A percentile compares a stretch with the other conserved stretches of the same genome.
phyloP scores from a whole-genome alignment of 2,888 invertebrate species.

The Synanthedon tipuliformis region DNA sequence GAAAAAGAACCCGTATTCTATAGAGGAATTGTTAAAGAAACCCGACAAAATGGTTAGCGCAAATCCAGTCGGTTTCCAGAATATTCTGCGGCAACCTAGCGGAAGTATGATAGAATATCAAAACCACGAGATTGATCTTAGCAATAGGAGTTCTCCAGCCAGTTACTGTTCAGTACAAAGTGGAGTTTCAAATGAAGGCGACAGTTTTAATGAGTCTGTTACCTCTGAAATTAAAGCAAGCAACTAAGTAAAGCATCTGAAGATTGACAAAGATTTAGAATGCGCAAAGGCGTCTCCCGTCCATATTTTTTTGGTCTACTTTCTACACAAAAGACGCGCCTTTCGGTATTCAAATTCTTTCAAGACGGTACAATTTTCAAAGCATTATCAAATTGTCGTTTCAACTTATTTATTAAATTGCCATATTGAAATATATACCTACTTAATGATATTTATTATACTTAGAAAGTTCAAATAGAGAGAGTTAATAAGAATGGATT shows the following conservation, averaged over 20 bases:
- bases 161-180: conserved; percentile 59
- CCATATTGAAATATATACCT: too few relatives aligned
- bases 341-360: too few relatives aligned
- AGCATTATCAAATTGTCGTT: too few relatives aligned
- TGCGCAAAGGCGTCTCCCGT: too few relatives aligned
- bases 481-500: too few relatives aligned
- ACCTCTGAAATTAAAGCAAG: conserved; percentile 54
- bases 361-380: too few relatives aligned
- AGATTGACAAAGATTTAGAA: too few relatives aligned
- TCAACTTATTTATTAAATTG: too few relatives aligned
- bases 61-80: conserved; percentile 43
- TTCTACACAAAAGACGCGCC: too few relatives aligned
- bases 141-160: conserved; percentile 57
- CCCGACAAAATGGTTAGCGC: conserved; percentile 73
- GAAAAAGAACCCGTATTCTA: conserved; percentile 87
- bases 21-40: conserved; percentile 86
- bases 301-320: too few relatives aligned
- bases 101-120: conserved; percentile 69
- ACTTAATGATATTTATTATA: too few relatives aligned
- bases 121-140: conserved; percentile 32
- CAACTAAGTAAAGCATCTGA: conserved; percentile 22
- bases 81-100: conserved; percentile 69
- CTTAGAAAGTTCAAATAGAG: too few relatives aligned
- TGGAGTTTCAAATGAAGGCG: conserved; percentile 36
- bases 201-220: conserved; percentile 46